These are phyloP conservation scores for Clostera curtula DNA, from an alignment of 2,888 invertebrate genomes.

Conservation along the genomic window DNA sequence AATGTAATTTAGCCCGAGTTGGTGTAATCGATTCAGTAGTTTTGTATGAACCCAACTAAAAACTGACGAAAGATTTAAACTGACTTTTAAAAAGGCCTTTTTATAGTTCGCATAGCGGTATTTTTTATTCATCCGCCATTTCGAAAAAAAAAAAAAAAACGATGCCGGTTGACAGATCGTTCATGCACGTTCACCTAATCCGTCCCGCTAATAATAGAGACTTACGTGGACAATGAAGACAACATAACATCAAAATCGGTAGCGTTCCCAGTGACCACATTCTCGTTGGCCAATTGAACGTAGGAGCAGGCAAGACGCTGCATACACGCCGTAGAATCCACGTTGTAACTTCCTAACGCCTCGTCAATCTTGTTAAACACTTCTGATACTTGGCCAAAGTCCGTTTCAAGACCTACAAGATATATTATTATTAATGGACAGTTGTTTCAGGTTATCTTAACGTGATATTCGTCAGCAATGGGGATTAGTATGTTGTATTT, in stretches of 20 bases:
- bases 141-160: background rate
- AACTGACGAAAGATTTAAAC: too few species aligned
- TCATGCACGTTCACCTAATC: too few species aligned
- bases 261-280: constrained; percentile 76
- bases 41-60: too few species aligned
- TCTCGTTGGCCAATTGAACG: constrained; percentile 80
- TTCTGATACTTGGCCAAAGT: constrained; percentile 76
- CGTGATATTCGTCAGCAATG: too few species aligned
- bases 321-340: constrained; percentile 82
- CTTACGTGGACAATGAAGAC: constrained; percentile 77
- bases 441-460: too few species aligned
- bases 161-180: background rate
- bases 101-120: too few species aligned
- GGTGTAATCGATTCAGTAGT: too few species aligned
- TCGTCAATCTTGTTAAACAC: constrained; percentile 79
- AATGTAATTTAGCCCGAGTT: too few species aligned
- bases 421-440: background rate
- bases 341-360: constrained; percentile 79
- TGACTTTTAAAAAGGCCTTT: too few species aligned
- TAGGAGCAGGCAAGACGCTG: constrained; percentile 83
- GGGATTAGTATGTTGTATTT: too few species aligned
- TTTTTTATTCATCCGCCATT: too few species aligned
- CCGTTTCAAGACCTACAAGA: constrained; percentile 72
- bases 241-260: constrained; percentile 78
- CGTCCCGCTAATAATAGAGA: constrained; percentile 6